Conservation (phyloP, 2,113 vertebrate species). For the Tenebrosternarchus preto region DNA sequence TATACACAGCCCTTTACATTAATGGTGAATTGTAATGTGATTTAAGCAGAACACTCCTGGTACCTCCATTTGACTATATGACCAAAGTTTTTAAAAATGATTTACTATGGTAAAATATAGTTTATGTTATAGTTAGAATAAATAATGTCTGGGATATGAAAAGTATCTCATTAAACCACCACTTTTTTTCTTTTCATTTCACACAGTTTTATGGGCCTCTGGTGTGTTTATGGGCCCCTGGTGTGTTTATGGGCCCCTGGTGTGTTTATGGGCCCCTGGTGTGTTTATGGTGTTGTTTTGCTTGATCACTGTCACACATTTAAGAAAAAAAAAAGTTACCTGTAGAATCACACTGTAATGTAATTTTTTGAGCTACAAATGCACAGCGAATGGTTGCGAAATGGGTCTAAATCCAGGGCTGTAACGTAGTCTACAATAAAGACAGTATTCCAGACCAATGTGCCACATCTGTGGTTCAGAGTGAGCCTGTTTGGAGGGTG, state of each 20-base stretch:
- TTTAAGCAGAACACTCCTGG: neutral
- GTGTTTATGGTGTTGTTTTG: neutral
- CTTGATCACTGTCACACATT: neutral
- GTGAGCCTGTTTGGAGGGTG: neutral
- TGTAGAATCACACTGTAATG: neutral
- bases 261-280: neutral
- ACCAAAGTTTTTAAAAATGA: neutral
- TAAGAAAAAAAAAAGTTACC: neutral
- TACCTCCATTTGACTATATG: neutral
- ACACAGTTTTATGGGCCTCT: neutral
- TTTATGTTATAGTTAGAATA: neutral
- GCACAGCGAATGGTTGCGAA: too few relatives aligned
- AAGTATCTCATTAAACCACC: neutral
- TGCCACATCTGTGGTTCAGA: slow-evolving; percentile 1
- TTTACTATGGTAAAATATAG: neutral
- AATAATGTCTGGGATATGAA: neutral
- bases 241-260: neutral
- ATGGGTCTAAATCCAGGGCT: neutral
- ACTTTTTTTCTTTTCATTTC: neutral
- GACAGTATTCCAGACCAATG: slow-evolving; percentile 3
- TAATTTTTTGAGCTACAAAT: too few relatives aligned
- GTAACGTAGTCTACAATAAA: slow-evolving; percentile 4
- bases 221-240: neutral
- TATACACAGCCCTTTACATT: slow-evolving; percentile 10
- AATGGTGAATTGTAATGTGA: neutral